Evolutionary conservation across 2,113 vertebrate species (phyloP).

Genomic region (Corythornis vintsioides): DNA sequence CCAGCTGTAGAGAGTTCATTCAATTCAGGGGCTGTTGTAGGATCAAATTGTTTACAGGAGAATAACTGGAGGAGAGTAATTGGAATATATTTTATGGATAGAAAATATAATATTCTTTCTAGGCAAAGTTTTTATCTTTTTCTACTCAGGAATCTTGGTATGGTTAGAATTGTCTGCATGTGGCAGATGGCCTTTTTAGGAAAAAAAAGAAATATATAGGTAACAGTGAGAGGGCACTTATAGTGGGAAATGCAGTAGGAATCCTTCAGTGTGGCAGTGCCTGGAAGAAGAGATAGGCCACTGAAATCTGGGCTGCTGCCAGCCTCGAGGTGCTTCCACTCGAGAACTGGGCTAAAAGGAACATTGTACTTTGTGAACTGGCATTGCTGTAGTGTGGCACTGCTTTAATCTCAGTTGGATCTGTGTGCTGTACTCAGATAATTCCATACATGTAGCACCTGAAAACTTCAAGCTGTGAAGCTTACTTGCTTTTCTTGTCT

Average conservation of each 20-base stretch:
- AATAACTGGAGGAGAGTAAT: background rate
- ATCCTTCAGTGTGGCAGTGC: background rate
- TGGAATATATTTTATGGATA: background rate
- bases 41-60: background rate
- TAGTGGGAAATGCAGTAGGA: background rate
- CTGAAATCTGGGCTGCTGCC: background rate
- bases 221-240: background rate
- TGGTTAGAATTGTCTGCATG: background rate
- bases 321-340: background rate
- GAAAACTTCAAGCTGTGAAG: background rate
- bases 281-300: background rate
- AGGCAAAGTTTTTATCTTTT: background rate
- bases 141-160: background rate
- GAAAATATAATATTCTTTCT: background rate
- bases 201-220: background rate
- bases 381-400: accelerated
- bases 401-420: accelerated
- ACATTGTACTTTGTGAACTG: background rate
- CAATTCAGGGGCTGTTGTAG: background rate
- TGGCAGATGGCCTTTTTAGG: background rate
- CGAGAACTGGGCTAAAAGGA: background rate
- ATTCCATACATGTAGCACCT: background rate
- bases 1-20: background rate
- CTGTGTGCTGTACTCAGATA: background rate
- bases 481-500: background rate